A percentile compares a stretch with the other conserved stretches of the same genome.
Conservation (phyloP, 2,797 vertebrate genomes). For the Chaetodon trifasciatus region DNA sequence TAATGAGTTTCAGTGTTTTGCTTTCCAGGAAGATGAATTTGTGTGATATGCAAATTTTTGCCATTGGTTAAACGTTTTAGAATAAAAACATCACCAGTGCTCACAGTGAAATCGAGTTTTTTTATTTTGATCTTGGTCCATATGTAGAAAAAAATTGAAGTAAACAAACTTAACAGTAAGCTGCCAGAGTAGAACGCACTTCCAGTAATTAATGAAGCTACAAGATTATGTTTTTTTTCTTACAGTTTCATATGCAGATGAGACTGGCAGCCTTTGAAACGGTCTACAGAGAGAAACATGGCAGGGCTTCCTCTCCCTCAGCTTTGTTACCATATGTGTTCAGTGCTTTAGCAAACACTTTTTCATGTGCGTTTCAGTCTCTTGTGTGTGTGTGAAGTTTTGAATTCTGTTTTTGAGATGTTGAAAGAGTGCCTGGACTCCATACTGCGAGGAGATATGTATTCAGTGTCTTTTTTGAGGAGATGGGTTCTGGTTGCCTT, state of each 20-base stretch:
- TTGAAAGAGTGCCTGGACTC: constrained; percentile 25
- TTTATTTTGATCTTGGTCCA: constrained; percentile 1
- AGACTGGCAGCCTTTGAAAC: constrained; percentile 62
- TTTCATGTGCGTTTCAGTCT: constrained; percentile 58
- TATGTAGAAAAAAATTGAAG: constrained; percentile 27
- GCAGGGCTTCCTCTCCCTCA: constrained; percentile 56
- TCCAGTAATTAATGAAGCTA: constrained; percentile 52
- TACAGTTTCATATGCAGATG: constrained; percentile 55
- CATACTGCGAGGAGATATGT: constrained; percentile 13
- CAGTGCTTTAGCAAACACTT: constrained; percentile 50
- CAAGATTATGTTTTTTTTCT: background rate
- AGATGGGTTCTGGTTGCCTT: constrained; percentile 10
- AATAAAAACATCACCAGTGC: constrained; percentile 27
- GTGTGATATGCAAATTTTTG: constrained; percentile 51
- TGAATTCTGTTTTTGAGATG: constrained; percentile 33
- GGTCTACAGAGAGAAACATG: constrained; percentile 59
- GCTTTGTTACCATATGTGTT: constrained; percentile 62
- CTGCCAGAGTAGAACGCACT: constrained; percentile 18
- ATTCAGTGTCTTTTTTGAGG: constrained; percentile 14
- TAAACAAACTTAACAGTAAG: constrained; percentile 29
- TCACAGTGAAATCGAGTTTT: background rate
- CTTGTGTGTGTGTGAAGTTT: constrained; percentile 38
- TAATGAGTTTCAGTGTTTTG: constrained; percentile 48
- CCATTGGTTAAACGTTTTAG: constrained; percentile 28
- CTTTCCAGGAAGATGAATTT: constrained; percentile 24